phyloP scores from a whole-genome alignment of 2,113 vertebrate genomes.

The Oophaga pumilio region DNA sequence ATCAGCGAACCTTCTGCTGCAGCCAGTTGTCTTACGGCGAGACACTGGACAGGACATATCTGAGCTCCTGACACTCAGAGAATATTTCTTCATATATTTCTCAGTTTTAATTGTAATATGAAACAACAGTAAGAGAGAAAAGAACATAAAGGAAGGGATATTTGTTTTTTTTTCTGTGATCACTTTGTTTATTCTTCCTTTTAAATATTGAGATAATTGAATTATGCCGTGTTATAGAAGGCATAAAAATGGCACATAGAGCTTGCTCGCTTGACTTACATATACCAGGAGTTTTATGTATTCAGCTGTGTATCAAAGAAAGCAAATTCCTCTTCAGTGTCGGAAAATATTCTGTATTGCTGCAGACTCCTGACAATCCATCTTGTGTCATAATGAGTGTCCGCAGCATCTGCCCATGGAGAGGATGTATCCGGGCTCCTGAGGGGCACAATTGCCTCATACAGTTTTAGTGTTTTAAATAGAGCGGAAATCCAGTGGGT shows the following conservation, averaged over 20 bases:
- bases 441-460: conserved; percentile 44
- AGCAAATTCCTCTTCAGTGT: not conserved
- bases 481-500: conserved; percentile 49
- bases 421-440: not conserved
- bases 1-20: no score
- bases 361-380: not conserved
- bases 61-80: no score
- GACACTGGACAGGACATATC: no score
- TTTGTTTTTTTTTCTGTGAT: no score
- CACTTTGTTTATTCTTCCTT: no score
- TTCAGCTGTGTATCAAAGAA: not conserved
- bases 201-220: no score
- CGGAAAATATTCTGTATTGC: not conserved
- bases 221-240: not conserved
- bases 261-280: not conserved
- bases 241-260: not conserved
- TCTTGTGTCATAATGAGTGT: not conserved
- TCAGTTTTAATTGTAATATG: no score
- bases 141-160: no score
- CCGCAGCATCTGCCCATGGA: conserved; percentile 26
- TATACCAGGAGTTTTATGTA: not conserved
- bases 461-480: conserved; percentile 48
- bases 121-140: no score
- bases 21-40: no score
- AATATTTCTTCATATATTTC: no score